phyloP scores from a whole-genome alignment of 2,113 vertebrate genomes.

The Sisor rabdophorus region DNA sequence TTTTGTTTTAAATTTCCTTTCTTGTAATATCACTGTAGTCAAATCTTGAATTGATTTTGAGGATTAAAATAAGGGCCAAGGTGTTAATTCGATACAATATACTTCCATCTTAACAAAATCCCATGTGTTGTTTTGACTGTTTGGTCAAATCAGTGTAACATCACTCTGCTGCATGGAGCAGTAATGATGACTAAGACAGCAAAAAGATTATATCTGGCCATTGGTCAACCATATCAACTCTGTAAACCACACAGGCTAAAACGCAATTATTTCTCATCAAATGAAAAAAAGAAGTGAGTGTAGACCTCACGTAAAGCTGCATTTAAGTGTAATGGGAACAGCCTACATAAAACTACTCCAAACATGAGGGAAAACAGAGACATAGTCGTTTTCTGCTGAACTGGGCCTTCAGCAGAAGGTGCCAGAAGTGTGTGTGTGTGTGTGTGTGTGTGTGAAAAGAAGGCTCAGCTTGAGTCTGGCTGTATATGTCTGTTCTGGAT shows the following conservation, averaged over 20 bases:
- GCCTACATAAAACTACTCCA: constrained; percentile 65
- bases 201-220: constrained; percentile 18
- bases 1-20: constrained; percentile 21
- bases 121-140: constrained; percentile 23
- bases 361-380: constrained; percentile 57
- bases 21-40: constrained; percentile 34
- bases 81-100: constrained; percentile 8
- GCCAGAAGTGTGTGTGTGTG: neutral
- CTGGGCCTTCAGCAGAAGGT: constrained; percentile 2
- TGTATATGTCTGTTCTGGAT: constrained; percentile 34
- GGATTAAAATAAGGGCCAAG: constrained; percentile 5
- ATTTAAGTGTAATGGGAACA: constrained; percentile 59
- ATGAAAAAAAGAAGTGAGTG: constrained; percentile 42
- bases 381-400: neutral
- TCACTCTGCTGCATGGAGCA: constrained; percentile 22
- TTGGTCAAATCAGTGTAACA: constrained; percentile 33
- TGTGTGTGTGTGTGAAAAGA: neutral
- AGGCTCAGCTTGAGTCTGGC: constrained; percentile 4
- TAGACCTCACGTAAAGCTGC: constrained; percentile 45
- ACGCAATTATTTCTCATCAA: constrained; percentile 35
- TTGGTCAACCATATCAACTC: constrained; percentile 3
- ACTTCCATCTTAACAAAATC: constrained; percentile 31
- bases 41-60: neutral
- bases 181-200: constrained; percentile 2
- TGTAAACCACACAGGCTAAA: constrained; percentile 44